Evolutionary conservation across 2,113 vertebrate species (phyloP).

Genomic region (Tylochromis polylepis): DNA sequence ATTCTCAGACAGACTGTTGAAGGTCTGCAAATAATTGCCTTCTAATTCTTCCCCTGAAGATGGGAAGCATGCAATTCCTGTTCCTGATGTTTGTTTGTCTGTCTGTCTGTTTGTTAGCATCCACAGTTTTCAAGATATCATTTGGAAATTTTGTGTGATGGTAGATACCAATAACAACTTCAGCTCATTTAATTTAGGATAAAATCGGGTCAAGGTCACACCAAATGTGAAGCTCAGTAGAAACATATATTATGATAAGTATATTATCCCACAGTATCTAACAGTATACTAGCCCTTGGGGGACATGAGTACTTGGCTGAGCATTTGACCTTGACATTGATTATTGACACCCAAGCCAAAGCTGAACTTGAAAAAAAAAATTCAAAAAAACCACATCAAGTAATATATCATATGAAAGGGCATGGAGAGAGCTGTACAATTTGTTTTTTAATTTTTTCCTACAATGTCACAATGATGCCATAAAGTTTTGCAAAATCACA

Average conservation of each 20-base stretch:
- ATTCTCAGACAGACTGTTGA: neutral
- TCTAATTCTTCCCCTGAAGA: neutral
- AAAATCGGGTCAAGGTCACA: neutral
- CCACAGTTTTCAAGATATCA: neutral
- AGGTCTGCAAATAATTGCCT: neutral
- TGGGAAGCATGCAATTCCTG: neutral
- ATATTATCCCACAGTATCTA: neutral
- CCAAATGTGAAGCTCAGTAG: neutral
- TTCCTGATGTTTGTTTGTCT: neutral
- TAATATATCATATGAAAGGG: neutral
- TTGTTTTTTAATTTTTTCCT: neutral
- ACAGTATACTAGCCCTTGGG: neutral
- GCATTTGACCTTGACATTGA: neutral
- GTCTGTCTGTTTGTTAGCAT: neutral
- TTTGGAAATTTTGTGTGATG: neutral
- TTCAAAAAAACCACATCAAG: neutral
- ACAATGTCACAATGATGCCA: neutral
- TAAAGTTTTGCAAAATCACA: neutral
- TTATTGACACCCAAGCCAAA: neutral
- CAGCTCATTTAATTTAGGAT: neutral
- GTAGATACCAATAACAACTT: neutral
- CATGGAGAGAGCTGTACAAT: neutral
- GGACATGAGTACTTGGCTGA: neutral
- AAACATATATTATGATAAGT: neutral
- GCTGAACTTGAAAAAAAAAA: neutral